Evolutionary conservation across 2,888 invertebrate species (phyloP).

Genomic region (Chesias legatella): DNA sequence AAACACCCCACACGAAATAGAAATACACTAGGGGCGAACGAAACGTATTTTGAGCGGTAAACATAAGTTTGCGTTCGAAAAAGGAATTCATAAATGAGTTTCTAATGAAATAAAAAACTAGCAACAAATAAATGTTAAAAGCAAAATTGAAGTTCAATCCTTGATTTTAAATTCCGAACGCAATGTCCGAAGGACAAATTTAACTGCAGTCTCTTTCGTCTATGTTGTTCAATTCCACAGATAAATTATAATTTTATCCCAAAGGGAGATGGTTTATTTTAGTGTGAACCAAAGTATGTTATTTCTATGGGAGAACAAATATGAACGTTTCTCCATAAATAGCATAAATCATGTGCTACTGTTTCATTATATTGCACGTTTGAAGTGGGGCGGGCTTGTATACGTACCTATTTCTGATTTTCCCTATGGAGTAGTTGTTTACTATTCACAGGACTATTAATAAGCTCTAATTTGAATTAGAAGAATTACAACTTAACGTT

Average conservation of each 20-base stretch:
- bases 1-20: constrained; percentile 38
- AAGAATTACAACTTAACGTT: too few relatives aligned
- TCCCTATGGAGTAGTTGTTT: too few relatives aligned
- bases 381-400: too few relatives aligned
- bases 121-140: neutral
- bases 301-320: constrained; percentile 13
- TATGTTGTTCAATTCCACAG: neutral
- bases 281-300: too few relatives aligned
- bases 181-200: constrained; percentile 3
- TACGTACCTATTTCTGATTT: too few relatives aligned
- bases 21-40: constrained; percentile 6
- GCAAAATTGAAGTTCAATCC: constrained; percentile 1
- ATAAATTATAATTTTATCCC: too few relatives aligned
- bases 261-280: constrained; percentile 4
- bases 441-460: too few relatives aligned
- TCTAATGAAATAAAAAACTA: neutral
- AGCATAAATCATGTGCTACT: constrained; percentile 10
- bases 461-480: too few relatives aligned
- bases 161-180: constrained; percentile 3
- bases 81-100: neutral
- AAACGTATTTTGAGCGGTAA: constrained; percentile 8
- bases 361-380: constrained; percentile 11
- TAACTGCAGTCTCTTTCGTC: constrained; percentile 2
- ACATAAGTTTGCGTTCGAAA: neutral
- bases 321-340: constrained; percentile 5